Base-by-base conservation (phyloP, 92 coral and sea anemone species). In the Muricea muricata region DNA sequence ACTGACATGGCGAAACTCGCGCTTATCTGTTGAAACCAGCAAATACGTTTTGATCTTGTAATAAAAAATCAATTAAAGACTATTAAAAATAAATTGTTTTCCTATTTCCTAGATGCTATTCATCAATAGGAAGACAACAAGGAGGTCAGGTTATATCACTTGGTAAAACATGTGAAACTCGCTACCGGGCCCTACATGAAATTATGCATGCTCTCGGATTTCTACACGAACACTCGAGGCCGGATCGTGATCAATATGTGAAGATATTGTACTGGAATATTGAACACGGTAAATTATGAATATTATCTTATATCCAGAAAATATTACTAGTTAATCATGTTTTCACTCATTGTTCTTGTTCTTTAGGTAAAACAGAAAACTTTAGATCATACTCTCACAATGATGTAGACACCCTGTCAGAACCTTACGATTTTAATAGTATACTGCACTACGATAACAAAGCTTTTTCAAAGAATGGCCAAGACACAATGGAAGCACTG, bases 131-230 rank as follows among this genome's bases (percentile, higher is more conserved):
- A 28, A 47, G 80, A 32, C 30, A 47, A 28, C 39, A 75, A 13
- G 46, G 80, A 7, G 65, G 80, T 48, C 80, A 75, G 46, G 37
- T 24, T 28, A 75, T 75, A 21, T 45, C 80, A 21, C 50, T 75
- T 31, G 66, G 80, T 47, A n/a, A 18, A 50, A 52, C 66, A 17
- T 75, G 80, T 31, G 65, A 75, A 26, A 23, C 41, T 15, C 39
- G 80, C 41, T 18, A 47, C 39, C 37, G 39, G 29, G 80, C 66
- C 42, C 65, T 75, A 1, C 80, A 75, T 23, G 80, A 75, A 57
- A 75, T 75, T 46, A 75, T 75, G 80, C 80, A 75, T 25, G 80
- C 80, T 1, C 65, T 75, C 25, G 80, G 80, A 13, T 75, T 75
- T 31, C 17, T 75, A 18, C 80, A 75, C 13, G 80, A 75, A 50